These are phyloP conservation scores for Crematogaster levior DNA, from an alignment of 2,888 invertebrate species.

Conservation along the genomic window DNA sequence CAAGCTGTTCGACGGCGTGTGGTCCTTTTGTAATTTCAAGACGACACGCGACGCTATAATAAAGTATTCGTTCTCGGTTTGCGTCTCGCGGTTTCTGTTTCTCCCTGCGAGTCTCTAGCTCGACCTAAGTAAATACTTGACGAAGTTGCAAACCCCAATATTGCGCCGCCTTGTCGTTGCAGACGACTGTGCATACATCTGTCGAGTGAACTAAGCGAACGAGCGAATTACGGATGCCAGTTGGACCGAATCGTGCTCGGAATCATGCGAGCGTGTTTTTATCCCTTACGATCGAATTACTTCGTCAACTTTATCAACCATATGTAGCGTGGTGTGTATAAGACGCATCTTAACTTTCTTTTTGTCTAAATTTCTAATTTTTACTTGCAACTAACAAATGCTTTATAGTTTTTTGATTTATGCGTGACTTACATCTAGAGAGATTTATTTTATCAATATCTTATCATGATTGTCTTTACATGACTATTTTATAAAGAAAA, in stretches of 20 bases:
- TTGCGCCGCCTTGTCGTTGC: conserved; percentile 52
- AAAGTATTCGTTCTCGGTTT: conserved; percentile 56
- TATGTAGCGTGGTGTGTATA: background rate
- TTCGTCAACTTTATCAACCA: conserved; percentile 1
- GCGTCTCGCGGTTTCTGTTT: conserved; percentile 55
- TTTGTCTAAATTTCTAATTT: background rate
- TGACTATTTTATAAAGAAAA: conserved; percentile 15
- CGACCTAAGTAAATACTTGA: conserved; percentile 70
- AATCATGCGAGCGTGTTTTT: conserved; percentile 14
- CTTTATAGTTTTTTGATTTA: background rate
- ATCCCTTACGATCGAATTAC: background rate
- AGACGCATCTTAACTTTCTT: background rate
- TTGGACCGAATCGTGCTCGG: conserved; percentile 27
- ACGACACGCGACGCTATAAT: conserved; percentile 50
- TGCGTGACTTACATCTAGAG: background rate
- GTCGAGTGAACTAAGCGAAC: conserved; percentile 19
- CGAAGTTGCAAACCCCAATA: conserved; percentile 56
- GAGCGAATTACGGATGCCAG: conserved; percentile 8
- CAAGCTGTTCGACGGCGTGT: background rate
- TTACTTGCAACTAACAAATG: background rate
- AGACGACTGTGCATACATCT: conserved; percentile 59
- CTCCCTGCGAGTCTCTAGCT: conserved; percentile 54
- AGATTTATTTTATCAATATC: conserved; percentile 14
- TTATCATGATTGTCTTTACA: background rate
- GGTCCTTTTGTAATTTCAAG: conserved; percentile 22